Conservation (phyloP, 2,888 invertebrate species). For the Dromius quadrimaculatus region DNA sequence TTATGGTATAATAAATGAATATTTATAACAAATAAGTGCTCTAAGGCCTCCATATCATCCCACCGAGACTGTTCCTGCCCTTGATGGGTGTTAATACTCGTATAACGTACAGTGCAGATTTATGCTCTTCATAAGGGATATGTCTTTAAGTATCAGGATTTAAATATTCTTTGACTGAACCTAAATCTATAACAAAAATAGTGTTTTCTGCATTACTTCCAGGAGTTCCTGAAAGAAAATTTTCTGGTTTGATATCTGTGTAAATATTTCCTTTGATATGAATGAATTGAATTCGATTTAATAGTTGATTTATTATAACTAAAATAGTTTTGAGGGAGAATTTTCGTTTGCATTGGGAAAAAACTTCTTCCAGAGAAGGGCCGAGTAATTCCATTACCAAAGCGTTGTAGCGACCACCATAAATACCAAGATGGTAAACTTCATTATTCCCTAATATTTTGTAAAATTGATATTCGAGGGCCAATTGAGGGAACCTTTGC, state of each 20-base stretch:
- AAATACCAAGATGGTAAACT: constrained; percentile 80
- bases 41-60: constrained; percentile 99
- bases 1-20: no score
- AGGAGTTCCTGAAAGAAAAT: constrained; percentile 98
- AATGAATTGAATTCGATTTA: constrained; percentile 98
- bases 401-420: constrained; percentile 79
- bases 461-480: constrained; percentile 99
- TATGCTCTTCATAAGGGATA: constrained; percentile 99
- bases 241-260: constrained; percentile 99
- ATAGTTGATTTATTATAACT: constrained; percentile 79
- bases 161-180: constrained; percentile 99
- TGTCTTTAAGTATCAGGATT: constrained; percentile 99
- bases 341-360: constrained; percentile 78
- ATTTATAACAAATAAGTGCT: constrained; percentile 99
- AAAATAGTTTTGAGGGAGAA: constrained; percentile 80
- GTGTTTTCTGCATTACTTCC: constrained; percentile 98
- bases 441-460: constrained; percentile 98
- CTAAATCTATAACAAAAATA: constrained; percentile 99
- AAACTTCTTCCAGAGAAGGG: constrained; percentile 80
- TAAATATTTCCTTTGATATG: constrained; percentile 99
- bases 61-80: constrained; percentile 99
- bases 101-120: constrained; percentile 97
- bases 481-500: constrained; percentile 99
- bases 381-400: constrained; percentile 81
- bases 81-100: constrained; percentile 99